Percentiles rank a stretch among this genome's conserved stretches.
Evolutionary conservation across 1,140 invertebrate genomes (phyloP).

Genomic region (Zaprionus africanus): DNA sequence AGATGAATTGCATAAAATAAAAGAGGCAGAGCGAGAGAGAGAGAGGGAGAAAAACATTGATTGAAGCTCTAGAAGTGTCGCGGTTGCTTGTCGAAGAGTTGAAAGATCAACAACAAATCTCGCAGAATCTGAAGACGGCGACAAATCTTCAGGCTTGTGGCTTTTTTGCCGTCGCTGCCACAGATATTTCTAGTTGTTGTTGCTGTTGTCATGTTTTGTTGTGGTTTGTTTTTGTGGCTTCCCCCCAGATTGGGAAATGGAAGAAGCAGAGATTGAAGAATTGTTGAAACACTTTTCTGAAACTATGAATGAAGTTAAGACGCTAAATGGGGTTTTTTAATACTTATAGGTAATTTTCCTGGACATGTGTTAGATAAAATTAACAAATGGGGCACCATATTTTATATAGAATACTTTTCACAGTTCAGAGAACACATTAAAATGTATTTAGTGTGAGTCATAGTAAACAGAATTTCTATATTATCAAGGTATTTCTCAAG

Average conservation of each 20-base stretch:
- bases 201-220: conserved; percentile 13
- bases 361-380: conserved; percentile 1
- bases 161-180: conserved; percentile 46
- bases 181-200: conserved; percentile 11
- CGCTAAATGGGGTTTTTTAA: too few relatives aligned
- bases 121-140: neutral
- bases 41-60: neutral
- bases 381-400: neutral
- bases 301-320: conserved; percentile 1
- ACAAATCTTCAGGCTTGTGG: conserved; percentile 36
- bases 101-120: conserved; percentile 15
- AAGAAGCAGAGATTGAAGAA: neutral
- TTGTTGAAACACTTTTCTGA: neutral
- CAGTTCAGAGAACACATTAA: neutral
- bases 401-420: neutral
- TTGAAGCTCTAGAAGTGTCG: conserved; percentile 74
- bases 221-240: conserved; percentile 44
- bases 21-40: neutral
- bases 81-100: conserved; percentile 34
- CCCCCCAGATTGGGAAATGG: neutral
- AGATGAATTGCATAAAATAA: conserved; percentile 27
- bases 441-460: neutral
- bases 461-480: too few relatives aligned
- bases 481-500: too few relatives aligned
- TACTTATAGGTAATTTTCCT: neutral